Base-by-base conservation (phyloP, 2,888 invertebrate species). In the Alloplasta piceator region DNA sequence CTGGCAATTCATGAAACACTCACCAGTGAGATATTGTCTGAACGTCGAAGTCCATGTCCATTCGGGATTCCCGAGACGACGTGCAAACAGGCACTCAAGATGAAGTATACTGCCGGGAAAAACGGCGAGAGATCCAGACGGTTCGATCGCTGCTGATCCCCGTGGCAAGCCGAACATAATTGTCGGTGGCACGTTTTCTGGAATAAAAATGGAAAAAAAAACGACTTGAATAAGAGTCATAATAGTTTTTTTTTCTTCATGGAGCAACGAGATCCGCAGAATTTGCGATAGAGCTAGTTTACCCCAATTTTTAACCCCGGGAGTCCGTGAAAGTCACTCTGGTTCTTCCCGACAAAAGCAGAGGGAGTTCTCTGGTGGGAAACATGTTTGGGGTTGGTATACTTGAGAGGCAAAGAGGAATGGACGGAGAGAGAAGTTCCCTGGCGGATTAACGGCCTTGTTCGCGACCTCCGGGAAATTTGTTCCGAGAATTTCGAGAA, bases 41-140 rank as follows among this genome's bases (percentile, higher is more conserved):
- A 95, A 94, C 76, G 95, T 95, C 74, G 97, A 96, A 0, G 97
- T 97, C 97, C 97, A 98, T 66, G 95, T 96, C 98, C 98, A 98
- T 87, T 96, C 96, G 0, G 98, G 97, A 82, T 96, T 96, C 0
- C 97, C 97, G 16, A 96, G 93, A 14, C 95, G 93, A 46, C 96
- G 93, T 0, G 95, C 95, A 88, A 96, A 96, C 86, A 97, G 94
- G 90, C 98, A 98, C 92, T 97, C 97, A 79, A 98, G 93, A 89
- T 96, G 95, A 14, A 98, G 93, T 4, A 96, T 96, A 83, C 95
- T 96, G 84, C 96, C 97, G 0, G 97, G 97, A 86, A 95, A 96
- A 55, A 97, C 96, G 38, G 96, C 96, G 81, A 98, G 92, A 83
- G 96, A 95, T 9, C 97, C 97, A 0, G 95, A 94, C 0, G 96